phyloP scores from a whole-genome alignment of 2,888 invertebrate genomes.

The Drosophila infuscata region DNA sequence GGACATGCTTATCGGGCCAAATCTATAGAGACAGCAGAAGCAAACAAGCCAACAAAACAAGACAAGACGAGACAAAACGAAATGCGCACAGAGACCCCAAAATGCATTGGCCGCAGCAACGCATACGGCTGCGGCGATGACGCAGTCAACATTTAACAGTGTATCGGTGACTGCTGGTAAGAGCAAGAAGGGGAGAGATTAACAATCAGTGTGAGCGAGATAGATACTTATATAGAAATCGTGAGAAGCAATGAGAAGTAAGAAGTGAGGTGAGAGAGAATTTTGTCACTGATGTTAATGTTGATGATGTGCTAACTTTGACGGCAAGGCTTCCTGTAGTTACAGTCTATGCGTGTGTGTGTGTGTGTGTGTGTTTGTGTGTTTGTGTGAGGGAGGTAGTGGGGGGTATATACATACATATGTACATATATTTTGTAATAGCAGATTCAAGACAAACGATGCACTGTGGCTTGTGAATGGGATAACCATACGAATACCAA shows the following conservation, averaged over 20 bases:
- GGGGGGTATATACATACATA: not conserved
- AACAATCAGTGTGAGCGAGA: constrained; percentile 1
- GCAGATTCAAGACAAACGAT: constrained; percentile 11
- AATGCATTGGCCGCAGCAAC: constrained; percentile 39
- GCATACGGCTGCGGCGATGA: constrained; percentile 2
- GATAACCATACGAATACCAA: constrained; percentile 14
- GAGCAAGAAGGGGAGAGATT: not conserved
- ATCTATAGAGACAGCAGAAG: constrained; percentile 24
- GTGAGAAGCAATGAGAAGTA: not conserved
- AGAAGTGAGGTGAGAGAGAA: constrained; percentile 15
- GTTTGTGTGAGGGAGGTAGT: not conserved
- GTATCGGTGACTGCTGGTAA: not conserved
- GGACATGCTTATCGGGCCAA: constrained; percentile 46
- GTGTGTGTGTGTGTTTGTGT: not conserved
- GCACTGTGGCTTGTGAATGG: constrained; percentile 26
- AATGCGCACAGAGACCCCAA: constrained; percentile 29
- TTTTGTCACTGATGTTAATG: constrained; percentile 41
- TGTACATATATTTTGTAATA: constrained; percentile 19
- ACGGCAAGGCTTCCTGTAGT: constrained; percentile 50
- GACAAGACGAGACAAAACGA: constrained; percentile 19
- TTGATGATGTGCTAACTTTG: constrained; percentile 52
- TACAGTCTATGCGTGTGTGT: constrained; percentile 6
- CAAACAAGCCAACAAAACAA: constrained; percentile 23
- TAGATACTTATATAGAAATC: not conserved
- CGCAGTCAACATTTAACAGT: constrained; percentile 4